phyloP scores from a whole-genome alignment of 2,113 vertebrate genomes.

The Myotis brandtii region DNA sequence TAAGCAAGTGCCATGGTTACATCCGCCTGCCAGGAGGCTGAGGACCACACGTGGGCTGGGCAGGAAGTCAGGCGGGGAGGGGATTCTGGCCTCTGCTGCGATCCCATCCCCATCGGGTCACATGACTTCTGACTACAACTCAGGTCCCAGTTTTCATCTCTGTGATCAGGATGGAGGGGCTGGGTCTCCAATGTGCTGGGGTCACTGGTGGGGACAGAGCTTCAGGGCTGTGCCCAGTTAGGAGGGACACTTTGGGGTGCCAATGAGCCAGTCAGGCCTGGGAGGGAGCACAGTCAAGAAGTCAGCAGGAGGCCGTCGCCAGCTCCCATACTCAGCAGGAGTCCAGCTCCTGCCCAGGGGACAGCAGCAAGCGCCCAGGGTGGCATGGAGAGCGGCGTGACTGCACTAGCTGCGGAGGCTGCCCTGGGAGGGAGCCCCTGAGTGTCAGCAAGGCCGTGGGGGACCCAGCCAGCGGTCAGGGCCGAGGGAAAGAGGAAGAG shows the following conservation, averaged over 20 bases:
- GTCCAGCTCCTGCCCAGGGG: neutral
- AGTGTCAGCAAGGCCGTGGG: neutral
- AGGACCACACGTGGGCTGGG: neutral
- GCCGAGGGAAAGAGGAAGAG: slow-evolving; percentile 54
- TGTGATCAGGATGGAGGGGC: neutral
- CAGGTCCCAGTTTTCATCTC: neutral
- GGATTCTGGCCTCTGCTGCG: neutral
- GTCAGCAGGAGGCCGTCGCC: neutral
- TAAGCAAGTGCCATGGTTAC: neutral
- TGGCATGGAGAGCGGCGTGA: neutral
- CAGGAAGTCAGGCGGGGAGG: slow-evolving; percentile 5
- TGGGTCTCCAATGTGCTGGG: neutral
- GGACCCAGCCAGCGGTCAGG: neutral
- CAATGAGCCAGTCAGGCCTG: neutral
- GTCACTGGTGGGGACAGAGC: neutral
- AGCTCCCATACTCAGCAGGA: neutral
- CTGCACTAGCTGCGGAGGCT: neutral
- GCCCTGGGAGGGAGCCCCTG: neutral
- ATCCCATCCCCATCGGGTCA: neutral
- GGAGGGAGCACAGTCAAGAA: neutral
- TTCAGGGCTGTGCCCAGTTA: neutral
- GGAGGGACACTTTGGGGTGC: neutral
- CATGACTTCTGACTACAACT: neutral
- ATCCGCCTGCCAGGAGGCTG: neutral
- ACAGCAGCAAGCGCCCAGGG: neutral